Conservation (phyloP, 2,888 invertebrate genomes). For the Megastigmus dorsalis region DNA sequence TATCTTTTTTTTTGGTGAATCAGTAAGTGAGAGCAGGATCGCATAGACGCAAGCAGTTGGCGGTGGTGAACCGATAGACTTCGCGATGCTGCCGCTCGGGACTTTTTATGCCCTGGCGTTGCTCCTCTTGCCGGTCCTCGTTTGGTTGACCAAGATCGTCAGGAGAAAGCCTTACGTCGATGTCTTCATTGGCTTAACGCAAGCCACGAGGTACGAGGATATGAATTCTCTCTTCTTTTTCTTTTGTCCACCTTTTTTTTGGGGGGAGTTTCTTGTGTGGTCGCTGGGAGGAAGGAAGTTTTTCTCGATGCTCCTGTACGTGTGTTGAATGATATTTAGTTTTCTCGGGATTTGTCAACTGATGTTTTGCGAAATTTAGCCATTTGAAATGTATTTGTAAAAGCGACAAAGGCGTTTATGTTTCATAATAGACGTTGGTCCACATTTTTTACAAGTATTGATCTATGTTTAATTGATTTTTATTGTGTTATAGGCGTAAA, state of each 20-base stretch:
- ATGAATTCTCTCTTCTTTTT: background rate
- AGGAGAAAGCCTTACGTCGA: constrained; percentile 53
- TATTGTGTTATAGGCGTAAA: too few relatives aligned
- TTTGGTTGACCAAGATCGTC: constrained; percentile 58
- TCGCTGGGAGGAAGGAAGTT: too few relatives aligned
- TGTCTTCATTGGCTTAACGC: constrained; percentile 47
- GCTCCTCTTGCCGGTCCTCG: constrained; percentile 58
- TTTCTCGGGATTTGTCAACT: too few relatives aligned
- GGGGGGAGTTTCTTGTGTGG: background rate
- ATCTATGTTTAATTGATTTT: too few relatives aligned
- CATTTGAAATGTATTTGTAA: too few relatives aligned
- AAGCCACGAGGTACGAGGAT: constrained; percentile 56
- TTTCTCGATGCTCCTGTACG: too few relatives aligned
- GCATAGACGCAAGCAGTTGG: background rate
- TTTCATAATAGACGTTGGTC: too few relatives aligned
- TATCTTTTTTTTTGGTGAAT: constrained; percentile 11
- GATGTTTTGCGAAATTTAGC: too few relatives aligned
- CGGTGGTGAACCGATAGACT: background rate
- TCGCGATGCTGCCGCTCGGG: constrained; percentile 57
- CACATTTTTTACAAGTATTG: too few relatives aligned
- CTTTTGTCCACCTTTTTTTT: background rate
- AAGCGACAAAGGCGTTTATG: too few relatives aligned
- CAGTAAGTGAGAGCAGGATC: background rate
- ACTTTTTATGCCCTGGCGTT: constrained; percentile 56
- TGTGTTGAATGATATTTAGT: too few relatives aligned